phyloP scores from a whole-genome alignment of 2,113 vertebrate genomes.

The Colossoma macropomum region DNA sequence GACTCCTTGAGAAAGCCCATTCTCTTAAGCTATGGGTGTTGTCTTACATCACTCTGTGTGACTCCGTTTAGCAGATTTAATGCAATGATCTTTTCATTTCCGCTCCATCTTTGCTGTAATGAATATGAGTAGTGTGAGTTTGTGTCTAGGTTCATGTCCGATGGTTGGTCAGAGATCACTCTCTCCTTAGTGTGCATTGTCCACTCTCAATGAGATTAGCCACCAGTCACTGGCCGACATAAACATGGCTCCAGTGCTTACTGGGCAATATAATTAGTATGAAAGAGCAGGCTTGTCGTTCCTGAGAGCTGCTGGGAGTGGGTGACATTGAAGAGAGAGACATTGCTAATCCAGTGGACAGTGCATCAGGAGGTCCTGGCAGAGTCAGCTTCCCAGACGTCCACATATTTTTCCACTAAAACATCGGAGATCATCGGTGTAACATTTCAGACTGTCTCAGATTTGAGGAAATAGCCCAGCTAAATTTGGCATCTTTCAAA shows the following conservation, averaged over 20 bases:
- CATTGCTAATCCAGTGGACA: constrained; percentile 44
- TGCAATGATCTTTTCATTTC: constrained; percentile 69
- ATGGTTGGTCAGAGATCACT: constrained; percentile 56
- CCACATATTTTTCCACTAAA: constrained; percentile 1
- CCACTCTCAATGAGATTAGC: constrained; percentile 72
- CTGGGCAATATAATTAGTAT: constrained; percentile 64
- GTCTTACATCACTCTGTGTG: constrained; percentile 46
- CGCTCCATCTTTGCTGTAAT: constrained; percentile 54
- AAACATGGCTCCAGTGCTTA: constrained; percentile 66
- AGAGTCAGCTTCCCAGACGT: background rate
- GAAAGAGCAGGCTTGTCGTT: constrained; percentile 69
- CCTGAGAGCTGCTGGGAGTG: constrained; percentile 48
- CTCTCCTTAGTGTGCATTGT: constrained; percentile 71
- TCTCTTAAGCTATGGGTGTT: background rate
- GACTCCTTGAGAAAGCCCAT: constrained; percentile 54
- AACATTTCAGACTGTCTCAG: background rate
- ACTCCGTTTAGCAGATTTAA: constrained; percentile 61
- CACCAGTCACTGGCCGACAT: constrained; percentile 58
- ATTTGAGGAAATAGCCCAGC: background rate
- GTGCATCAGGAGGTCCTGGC: background rate
- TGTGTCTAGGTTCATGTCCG: constrained; percentile 55
- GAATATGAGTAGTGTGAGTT: constrained; percentile 55
- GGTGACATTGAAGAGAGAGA: constrained; percentile 53
- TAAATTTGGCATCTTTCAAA: background rate
- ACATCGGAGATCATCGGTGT: background rate